These are phyloP conservation scores for Proteles cristata DNA, from an alignment of 2,113 vertebrate genomes.

Conservation along the genomic window DNA sequence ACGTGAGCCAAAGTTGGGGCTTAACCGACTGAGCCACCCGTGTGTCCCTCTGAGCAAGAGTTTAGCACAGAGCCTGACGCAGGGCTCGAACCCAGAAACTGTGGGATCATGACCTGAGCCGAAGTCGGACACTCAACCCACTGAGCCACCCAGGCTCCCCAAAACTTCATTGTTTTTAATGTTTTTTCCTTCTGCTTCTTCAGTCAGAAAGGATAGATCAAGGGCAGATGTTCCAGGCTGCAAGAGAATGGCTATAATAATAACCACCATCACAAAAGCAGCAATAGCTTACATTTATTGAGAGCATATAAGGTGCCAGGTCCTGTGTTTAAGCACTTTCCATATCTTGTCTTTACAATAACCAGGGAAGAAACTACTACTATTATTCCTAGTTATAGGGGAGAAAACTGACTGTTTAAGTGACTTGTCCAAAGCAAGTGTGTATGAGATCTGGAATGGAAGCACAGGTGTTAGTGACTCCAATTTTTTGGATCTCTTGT, in stretches of 20 bases:
- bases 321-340: neutral
- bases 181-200: neutral
- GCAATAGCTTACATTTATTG: neutral
- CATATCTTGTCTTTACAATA: neutral
- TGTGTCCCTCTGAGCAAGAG: no score
- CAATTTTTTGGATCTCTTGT: neutral
- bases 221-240: neutral
- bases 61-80: no score
- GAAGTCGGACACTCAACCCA: no score
- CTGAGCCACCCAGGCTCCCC: no score
- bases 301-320: neutral
- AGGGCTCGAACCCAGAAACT: no score
- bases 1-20: no score
- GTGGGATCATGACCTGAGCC: no score
- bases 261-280: neutral
- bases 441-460: neutral
- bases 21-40: no score
- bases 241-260: neutral
- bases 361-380: neutral
- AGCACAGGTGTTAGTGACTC: neutral
- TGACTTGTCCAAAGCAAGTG: neutral
- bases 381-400: neutral
- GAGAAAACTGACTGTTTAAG: neutral
- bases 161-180: neutral
- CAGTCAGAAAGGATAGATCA: neutral